Conservation (phyloP, 2,888 invertebrate genomes). For the Drosophila emarginata region DNA sequence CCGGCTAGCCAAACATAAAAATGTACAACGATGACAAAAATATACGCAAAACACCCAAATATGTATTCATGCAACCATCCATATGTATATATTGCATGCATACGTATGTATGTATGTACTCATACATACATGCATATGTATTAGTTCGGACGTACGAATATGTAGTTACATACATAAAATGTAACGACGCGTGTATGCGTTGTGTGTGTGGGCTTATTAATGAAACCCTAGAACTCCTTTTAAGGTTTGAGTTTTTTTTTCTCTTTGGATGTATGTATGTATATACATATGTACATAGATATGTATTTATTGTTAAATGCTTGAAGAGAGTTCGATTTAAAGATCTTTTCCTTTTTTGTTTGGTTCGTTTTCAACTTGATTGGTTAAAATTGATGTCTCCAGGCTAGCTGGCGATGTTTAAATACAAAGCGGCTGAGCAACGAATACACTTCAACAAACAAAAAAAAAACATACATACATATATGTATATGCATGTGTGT, state of each 20-base stretch:
- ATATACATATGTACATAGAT: neutral
- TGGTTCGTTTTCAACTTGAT: neutral
- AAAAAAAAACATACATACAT: slow-evolving; percentile 3
- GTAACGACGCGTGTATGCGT: neutral
- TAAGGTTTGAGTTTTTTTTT: slow-evolving; percentile 6
- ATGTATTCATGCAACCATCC: slow-evolving; percentile 8
- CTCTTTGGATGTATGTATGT: neutral
- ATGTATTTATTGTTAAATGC: neutral
- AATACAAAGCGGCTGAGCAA: neutral
- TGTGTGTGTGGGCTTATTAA: slow-evolving; percentile 2
- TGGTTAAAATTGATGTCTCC: slow-evolving; percentile 2
- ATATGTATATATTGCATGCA: slow-evolving; percentile 10
- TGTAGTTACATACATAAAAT: neutral
- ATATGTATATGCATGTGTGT: neutral
- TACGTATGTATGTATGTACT: neutral
- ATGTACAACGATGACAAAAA: neutral
- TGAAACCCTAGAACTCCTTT: slow-evolving; percentile 9
- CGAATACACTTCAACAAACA: slow-evolving; percentile 4
- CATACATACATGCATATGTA: neutral
- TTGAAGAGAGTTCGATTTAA: neutral
- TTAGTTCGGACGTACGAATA: neutral
- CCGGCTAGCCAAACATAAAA: neutral
- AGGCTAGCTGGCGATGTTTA: neutral
- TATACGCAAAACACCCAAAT: slow-evolving; percentile 6
- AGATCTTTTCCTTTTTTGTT: slow-evolving; percentile 3